Evolutionary conservation across 2,113 vertebrate genomes (phyloP), one percentile per base, ranked within the genome.

Genomic region (Zeus faber): DNA sequence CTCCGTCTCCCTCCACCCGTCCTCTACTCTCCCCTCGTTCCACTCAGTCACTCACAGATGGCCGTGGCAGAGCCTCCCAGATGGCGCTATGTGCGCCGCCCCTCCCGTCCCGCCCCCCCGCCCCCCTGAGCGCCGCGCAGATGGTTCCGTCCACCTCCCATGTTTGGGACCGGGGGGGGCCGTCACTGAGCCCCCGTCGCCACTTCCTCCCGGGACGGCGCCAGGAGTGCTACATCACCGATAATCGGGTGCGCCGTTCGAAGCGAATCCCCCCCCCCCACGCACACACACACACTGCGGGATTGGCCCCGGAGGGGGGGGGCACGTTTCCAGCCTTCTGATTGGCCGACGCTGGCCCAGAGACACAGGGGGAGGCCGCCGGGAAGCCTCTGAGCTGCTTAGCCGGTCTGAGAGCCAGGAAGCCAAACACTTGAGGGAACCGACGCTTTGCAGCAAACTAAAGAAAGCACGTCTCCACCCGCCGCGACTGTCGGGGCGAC

Each of bases 81-180:
- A 85, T 84, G 81, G 82, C 72, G 63, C 64, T 57, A 72, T 81
- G 72, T 62, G 35, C 47, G 1, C 53, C 54, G 27, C 71, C 75
- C 78, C 54, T 72, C 78, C 49, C 17, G 17, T 8, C 6, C 40
- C 13, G 13, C 29, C 29, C 29, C 29, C 29, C 39, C 1, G 13
- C 14, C 10, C 51, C 23, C 16, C 46, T 65, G 65, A 69, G 62
- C 18, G 11, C 67, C 66, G 76, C 83, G 58, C 84, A 87, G 84
- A 87, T 83, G 78, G 81, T 85, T 77, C 69, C 33, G 80, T 82
- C 82, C 82, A 77, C 67, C 80, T 76, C 70, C 82, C 61, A 37
- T 72, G 54, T 79, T 70, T 77, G 70, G 72, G 65, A 79, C 70
- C 65, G 31, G 69, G 82, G 79, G 75, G 79, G 27, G 21, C 2